Base-by-base conservation (phyloP, 2,888 invertebrate species). In the Lasioglossum vierecki region DNA sequence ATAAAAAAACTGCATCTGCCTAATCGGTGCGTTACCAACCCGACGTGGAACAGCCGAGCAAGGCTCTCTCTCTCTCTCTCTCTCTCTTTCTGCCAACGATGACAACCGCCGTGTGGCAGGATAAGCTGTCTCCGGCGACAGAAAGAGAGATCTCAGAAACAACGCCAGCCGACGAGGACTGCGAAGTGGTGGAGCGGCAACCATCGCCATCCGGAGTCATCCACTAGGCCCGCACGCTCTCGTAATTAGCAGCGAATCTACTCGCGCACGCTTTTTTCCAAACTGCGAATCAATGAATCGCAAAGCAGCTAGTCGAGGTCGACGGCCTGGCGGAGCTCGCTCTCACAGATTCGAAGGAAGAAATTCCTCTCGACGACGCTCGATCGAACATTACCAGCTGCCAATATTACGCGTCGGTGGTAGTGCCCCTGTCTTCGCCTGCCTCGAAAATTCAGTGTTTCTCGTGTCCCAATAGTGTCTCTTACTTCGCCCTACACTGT, bases 231-330 rank as follows among this genome's bases (percentile, higher is more conserved):
- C 68, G 30, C 46, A 68, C 73, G 71, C 73, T 84, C 86, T 84
- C 88, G 89, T 91, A 91, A 91, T 90, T 90, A 90, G 86, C 85
- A 80, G 73, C 83, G 82, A 79, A 77, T 60, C 88, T 88, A 87
- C 89, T 89, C 82, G 22, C 35, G 44, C 26, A 6, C 82, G 82
- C 60, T 80, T 18, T 78, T 79, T 78, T 78, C 73, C 77, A 80
- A 91, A 86, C 89, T 86, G 88, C 88, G 90, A 92, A 90, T 91
- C 90, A 84, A 90, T 89, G 91, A 89, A 89, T 91, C 81, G 88
- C 86, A 82, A 91, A 91, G 91, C 89, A 88, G 88, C 84, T 18
- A 30, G 63, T 86, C 80, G 87, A 78, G 89, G 91, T 92, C 91
- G 89, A 91, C 85, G 89, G 81, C 90, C 89, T 88, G 79, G 83